A percentile compares a stretch with the other conserved stretches of the same genome.
Evolutionary conservation across 2,888 invertebrate genomes (phyloP).

Genomic region (Hypomecis atomaria): DNA sequence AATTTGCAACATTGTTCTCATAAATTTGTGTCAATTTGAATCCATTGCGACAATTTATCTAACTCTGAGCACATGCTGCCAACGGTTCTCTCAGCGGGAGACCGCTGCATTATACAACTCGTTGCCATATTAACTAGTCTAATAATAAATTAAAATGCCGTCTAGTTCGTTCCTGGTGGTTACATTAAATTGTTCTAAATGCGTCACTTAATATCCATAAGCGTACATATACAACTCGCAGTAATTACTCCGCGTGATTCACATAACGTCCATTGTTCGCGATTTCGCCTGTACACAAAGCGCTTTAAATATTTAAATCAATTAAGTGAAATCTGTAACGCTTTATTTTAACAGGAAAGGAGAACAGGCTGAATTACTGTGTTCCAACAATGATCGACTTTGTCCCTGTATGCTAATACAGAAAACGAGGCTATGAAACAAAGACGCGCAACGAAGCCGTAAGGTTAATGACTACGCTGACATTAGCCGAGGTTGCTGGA

Average conservation of each 20-base stretch:
- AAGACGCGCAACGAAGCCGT: conserved; percentile 46
- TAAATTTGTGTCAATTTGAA: conserved; percentile 18
- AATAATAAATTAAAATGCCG: conserved; percentile 43
- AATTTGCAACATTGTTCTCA: conserved; percentile 8
- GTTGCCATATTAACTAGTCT: conserved; percentile 51
- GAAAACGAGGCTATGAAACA: conserved; percentile 32
- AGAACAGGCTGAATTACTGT: conserved; percentile 26
- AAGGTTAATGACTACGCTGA: conserved; percentile 70
- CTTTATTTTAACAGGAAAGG: conserved; percentile 38
- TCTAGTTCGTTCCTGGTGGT: conserved; percentile 29
- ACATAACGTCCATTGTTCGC: conserved; percentile 62
- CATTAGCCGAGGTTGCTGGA: conserved; percentile 65
- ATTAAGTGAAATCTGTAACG: conserved; percentile 41
- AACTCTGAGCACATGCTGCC: conserved; percentile 39
- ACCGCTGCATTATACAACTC: conserved; percentile 52
- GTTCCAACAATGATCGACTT: conserved; percentile 28
- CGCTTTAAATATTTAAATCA: conserved; percentile 42
- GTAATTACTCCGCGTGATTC: conserved; percentile 64
- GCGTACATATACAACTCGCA: conserved; percentile 46
- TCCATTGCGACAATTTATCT: not conserved
- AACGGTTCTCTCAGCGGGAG: conserved; percentile 70
- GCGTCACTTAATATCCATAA: conserved; percentile 62
- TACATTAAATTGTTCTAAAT: conserved; percentile 51
- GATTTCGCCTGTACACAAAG: conserved; percentile 52
- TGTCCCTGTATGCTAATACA: conserved; percentile 30